Conservation (phyloP, 2,888 invertebrate genomes). For the Stenurella melanura region DNA sequence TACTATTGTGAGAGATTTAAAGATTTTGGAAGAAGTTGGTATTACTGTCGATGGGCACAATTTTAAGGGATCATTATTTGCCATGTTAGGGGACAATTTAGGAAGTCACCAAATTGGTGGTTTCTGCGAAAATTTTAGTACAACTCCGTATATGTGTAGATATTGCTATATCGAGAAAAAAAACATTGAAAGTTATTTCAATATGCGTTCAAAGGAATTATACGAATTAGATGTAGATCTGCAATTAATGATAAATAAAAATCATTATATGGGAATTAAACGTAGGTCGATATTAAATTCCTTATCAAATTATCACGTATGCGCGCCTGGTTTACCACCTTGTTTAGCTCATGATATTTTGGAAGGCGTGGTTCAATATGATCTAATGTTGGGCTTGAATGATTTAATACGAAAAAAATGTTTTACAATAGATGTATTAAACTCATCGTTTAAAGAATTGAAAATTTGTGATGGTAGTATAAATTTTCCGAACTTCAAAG, state of each 20-base stretch:
- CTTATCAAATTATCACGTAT: conserved; percentile 54
- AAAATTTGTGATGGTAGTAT: too few relatives aligned
- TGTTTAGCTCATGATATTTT: conserved; percentile 56
- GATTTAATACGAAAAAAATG: conserved; percentile 11
- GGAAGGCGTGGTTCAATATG: conserved; percentile 40
- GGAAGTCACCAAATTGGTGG: conserved; percentile 63
- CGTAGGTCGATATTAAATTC: conserved; percentile 52
- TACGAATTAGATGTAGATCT: neutral
- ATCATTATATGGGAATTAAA: conserved; percentile 48
- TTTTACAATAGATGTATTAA: too few relatives aligned
- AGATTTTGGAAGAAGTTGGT: conserved; percentile 57
- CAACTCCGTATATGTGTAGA: conserved; percentile 58
- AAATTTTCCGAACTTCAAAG: conserved; percentile 38
- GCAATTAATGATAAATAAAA: too few relatives aligned
- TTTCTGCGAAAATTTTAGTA: conserved; percentile 60
- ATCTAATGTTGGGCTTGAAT: conserved; percentile 49
- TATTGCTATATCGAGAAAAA: conserved; percentile 10
- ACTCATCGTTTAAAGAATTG: too few relatives aligned
- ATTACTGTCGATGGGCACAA: conserved; percentile 44
- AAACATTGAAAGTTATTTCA: neutral
- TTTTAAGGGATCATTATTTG: conserved; percentile 57
- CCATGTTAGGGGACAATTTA: conserved; percentile 59
- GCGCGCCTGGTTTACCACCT: conserved; percentile 55
- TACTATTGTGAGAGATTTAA: conserved; percentile 56
- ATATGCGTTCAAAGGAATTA: too few relatives aligned